Evolutionary conservation across 1,140 invertebrate genomes (phyloP), one percentile per base, ranked within the genome.

Genomic region (Drosophila lowei): DNA sequence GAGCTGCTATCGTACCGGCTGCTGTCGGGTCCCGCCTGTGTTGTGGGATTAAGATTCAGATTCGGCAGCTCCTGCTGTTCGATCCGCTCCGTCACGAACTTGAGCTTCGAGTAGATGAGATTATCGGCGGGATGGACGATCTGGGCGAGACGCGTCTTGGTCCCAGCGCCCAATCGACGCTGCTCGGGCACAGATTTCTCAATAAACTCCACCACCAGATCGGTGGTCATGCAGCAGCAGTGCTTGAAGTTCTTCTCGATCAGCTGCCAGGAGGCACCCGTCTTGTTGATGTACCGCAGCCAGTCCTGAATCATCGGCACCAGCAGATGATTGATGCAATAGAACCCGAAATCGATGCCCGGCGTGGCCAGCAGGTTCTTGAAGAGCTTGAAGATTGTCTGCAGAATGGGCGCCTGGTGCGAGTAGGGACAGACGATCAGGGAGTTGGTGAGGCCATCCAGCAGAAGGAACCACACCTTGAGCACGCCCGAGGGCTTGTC

Each of bases 241-340:
- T 98, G 97, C 89, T 98, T 98, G 81, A 98, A 98, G 90, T 97
- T 98, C 44, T 96, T 94, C 72, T 95, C 95, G 70, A 95, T 94
- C 46, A 94, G 94, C 74, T 95, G 95, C 94, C 95, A 96, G 38
- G 94, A 93, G 72, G 93, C 93, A 72, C 93, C 93, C 1, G 94
- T 93, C 63, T 94, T 93, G 61, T 94, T 93, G 54, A 95, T 94
- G 85, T 96, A 95, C 8, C 97, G 93, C 48, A 98, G 90, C 97
- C 97, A 98, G 72, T 95, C 95, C 92, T 98, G 97, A 11, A 98
- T 95, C 92, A 96, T 96, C 0, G 97, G 97, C 56, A 99, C 92
- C 2, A 98, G 91, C 43, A 98, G 91, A 89, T 98, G 97, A 89
- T 98, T 98, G 9, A 98, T 95, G 92, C 96, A 97, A 86, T 97